Percentiles rank a stretch among this genome's conserved stretches.
Evolutionary conservation across 1,140 invertebrate genomes (phyloP).

Genomic region (Cylas formicarius): DNA sequence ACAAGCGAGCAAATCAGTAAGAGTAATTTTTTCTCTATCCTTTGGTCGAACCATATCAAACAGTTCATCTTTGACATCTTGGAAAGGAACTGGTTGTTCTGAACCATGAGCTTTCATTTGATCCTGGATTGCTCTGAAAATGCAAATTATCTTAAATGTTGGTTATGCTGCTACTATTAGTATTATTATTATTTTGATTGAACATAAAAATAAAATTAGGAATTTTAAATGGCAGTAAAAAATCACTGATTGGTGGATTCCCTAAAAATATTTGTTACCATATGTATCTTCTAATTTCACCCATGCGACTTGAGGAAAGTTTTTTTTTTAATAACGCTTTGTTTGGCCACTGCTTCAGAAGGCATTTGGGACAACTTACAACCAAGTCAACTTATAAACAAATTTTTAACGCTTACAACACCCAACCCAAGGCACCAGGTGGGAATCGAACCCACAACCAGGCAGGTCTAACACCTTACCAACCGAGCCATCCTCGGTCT

Average conservation of each 20-base stretch:
- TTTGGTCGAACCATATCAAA: slow-evolving; percentile 95
- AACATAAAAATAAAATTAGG: not conserved
- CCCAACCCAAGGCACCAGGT: too few species aligned
- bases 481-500: too few species aligned
- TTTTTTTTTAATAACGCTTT: too few species aligned
- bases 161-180: too few species aligned
- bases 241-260: slow-evolving; percentile 3
- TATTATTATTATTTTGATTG: slow-evolving; percentile 18
- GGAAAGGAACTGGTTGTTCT: slow-evolving; percentile 80
- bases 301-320: too few species aligned
- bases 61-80: slow-evolving; percentile 95
- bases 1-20: slow-evolving; percentile 71
- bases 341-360: too few species aligned
- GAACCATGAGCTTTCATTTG: slow-evolving; percentile 78
- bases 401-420: too few species aligned
- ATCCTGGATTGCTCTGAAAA: slow-evolving; percentile 83
- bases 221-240: slow-evolving; percentile 5
- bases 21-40: slow-evolving; percentile 77
- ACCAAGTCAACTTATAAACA: too few species aligned
- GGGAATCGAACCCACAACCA: too few species aligned
- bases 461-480: too few species aligned
- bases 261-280: slow-evolving; percentile 1
- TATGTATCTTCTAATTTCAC: slow-evolving; percentile 41
- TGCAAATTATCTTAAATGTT: too few species aligned
- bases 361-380: too few species aligned